A percentile compares a stretch with the other conserved stretches of the same genome.
phyloP scores from a whole-genome alignment of 2,113 vertebrate species.

The Macroglossus sobrinus region DNA sequence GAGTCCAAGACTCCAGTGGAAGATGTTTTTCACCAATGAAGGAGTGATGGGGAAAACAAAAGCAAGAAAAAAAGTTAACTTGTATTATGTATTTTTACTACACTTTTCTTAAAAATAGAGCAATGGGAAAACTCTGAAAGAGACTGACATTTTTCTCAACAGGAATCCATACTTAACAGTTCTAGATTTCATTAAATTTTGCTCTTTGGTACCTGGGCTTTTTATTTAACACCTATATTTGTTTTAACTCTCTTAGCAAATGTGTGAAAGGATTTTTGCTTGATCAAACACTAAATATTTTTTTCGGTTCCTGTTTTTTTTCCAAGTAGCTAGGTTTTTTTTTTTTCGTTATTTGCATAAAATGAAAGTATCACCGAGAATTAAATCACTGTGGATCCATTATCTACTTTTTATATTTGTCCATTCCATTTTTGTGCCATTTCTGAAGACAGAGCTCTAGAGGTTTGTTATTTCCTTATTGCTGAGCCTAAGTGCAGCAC shows the following conservation, averaged over 20 bases:
- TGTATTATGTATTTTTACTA: slow-evolving; percentile 92
- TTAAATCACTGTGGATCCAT: slow-evolving; percentile 81
- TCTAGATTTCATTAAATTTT: slow-evolving; percentile 90
- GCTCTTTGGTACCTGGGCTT: slow-evolving; percentile 88
- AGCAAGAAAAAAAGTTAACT: slow-evolving; percentile 84
- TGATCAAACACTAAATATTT: slow-evolving; percentile 74
- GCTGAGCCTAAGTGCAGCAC: slow-evolving; percentile 66
- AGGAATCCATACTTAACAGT: slow-evolving; percentile 86
- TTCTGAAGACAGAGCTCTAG: slow-evolving; percentile 73
- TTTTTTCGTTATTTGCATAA: slow-evolving; percentile 76
- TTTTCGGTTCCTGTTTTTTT: slow-evolving; percentile 75
- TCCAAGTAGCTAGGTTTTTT: slow-evolving; percentile 67
- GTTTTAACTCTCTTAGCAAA: slow-evolving; percentile 79
- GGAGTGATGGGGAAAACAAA: slow-evolving; percentile 64
- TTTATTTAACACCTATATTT: slow-evolving; percentile 86
- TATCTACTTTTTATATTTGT: slow-evolving; percentile 78
- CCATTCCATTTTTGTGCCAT: slow-evolving; percentile 80
- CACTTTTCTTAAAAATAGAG: slow-evolving; percentile 91
- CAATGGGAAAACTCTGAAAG: slow-evolving; percentile 83
- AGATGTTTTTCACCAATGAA: slow-evolving; percentile 70
- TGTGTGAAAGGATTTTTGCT: slow-evolving; percentile 74
- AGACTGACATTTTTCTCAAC: slow-evolving; percentile 87
- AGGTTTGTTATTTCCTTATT: slow-evolving; percentile 71
- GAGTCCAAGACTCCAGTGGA: slow-evolving; percentile 57
- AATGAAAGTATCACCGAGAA: slow-evolving; percentile 76